A percentile compares a stretch with the other conserved stretches of the same genome.
phyloP scores from a whole-genome alignment of 1,140 invertebrate species.

The Capitella teleta region DNA sequence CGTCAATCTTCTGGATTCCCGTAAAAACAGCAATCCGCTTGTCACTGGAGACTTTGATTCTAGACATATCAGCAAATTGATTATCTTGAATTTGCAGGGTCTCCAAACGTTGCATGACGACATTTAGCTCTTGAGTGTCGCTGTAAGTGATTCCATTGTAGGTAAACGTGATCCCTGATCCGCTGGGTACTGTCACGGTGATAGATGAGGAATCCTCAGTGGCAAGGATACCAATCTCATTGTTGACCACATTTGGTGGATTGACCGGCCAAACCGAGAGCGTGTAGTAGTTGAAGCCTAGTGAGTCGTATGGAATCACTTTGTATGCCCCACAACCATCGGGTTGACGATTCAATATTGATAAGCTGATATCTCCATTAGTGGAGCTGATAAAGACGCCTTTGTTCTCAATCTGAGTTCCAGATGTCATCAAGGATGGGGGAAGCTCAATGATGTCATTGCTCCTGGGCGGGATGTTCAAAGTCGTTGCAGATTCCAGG shows the following conservation, averaged over 20 bases:
- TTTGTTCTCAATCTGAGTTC: conserved; percentile 1
- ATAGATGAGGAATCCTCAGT: neutral
- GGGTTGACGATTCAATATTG: neutral
- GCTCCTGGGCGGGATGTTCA: too few relatives aligned
- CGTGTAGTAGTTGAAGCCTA: conserved; percentile 1
- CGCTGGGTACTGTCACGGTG: neutral
- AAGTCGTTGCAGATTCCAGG: too few relatives aligned
- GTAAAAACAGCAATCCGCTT: neutral
- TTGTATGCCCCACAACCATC: neutral
- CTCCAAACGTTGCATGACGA: neutral
- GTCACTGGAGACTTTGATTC: neutral
- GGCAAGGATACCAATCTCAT: neutral
- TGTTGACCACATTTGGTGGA: neutral
- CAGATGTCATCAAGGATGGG: too few relatives aligned
- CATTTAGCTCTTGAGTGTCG: neutral
- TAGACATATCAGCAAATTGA: neutral
- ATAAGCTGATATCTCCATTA: neutral
- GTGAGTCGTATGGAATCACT: neutral
- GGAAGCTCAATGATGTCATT: too few relatives aligned
- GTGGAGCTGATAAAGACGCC: neutral
- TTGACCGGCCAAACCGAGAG: neutral
- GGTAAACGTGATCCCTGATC: neutral
- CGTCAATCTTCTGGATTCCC: neutral
- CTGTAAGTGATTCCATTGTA: conserved; percentile 1
- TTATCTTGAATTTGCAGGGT: neutral